Evolutionary conservation across 2,113 vertebrate genomes (phyloP).

Genomic region (Bucco capensis): DNA sequence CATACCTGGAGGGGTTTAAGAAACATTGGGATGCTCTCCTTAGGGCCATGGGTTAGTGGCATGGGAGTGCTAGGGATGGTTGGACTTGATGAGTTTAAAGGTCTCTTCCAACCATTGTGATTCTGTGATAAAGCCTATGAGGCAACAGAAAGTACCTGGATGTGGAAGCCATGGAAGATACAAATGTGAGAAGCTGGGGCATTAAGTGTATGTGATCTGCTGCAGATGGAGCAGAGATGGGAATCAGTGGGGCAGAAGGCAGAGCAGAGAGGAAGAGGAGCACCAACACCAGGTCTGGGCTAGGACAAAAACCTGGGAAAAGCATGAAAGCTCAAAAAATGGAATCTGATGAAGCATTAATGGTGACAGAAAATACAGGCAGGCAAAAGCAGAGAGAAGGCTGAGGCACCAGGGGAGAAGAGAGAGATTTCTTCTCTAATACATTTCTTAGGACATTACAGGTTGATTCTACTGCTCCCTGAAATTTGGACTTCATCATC

Average conservation of each 20-base stretch:
- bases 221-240: not conserved
- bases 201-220: not conserved
- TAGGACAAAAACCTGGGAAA: not conserved
- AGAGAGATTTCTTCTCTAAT: not conserved
- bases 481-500: not conserved
- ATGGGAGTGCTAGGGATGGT: too few species aligned
- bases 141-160: not conserved
- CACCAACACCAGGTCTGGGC: not conserved
- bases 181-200: not conserved
- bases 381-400: not conserved
- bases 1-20: too few species aligned
- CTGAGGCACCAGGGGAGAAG: rapidly evolving
- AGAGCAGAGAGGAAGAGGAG: not conserved
- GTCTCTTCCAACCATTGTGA: too few species aligned
- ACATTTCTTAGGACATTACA: not conserved
- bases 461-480: not conserved
- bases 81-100: too few species aligned
- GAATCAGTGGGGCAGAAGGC: not conserved
- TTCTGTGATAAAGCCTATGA: too few species aligned
- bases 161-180: not conserved
- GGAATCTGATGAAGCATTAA: not conserved
- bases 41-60: too few species aligned
- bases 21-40: too few species aligned
- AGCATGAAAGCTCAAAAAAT: not conserved
- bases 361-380: not conserved